Evolutionary conservation across 2,797 vertebrate genomes (phyloP), one percentile per base, ranked within the genome.

Genomic region (Heteromormyrus szaboi): DNA sequence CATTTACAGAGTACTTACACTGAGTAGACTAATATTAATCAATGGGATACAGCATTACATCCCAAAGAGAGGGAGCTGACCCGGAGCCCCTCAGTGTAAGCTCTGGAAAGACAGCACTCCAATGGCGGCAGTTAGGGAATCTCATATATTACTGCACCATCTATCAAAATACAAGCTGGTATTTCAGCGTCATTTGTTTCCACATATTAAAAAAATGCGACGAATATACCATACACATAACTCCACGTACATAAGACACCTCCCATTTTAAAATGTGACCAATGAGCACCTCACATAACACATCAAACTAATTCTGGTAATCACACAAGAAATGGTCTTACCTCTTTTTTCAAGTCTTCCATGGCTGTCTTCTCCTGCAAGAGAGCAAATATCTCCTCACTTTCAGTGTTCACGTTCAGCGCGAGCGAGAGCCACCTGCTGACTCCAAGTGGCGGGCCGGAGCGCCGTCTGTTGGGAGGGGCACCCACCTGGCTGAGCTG

Each of bases 401-500:
- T 79, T 79, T n/a, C 5, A 79, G 33, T 44, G 37, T 79, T 46
- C 0, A 5, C 3, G 17, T 37, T 72, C 65, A 72, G 3, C 9
- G 11, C 1, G 3, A 33, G 65, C 29, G 25, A 46, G 19, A n/a
- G 76, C 14, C 37, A 8, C 12, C 29, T 44, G 72, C 72, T 6
- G 14, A 8, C 33, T 17, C 2, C 41, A n/a, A 56, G 22, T 6
- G 6, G n/a, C 8, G 1, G 11, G 29, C 33, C 37, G 7, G 17
- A 44, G 51, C 4, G 11, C 56, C 29, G 37, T 17, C 17, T 48
- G 1, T 6, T 12, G 33, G 17, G 56, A 29, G 17, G 1, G n/a
- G 0, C 33, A 2, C 19, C n/a, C 93, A 99, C 99, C 98, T 99
- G 97, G 51, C 93, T 95, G 88, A 99, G 94, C 56, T 99, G 98